Percentiles rank a stretch among this genome's conserved stretches.
phyloP scores from a whole-genome alignment of 2,888 invertebrate species.

The Lasiommata megera region DNA sequence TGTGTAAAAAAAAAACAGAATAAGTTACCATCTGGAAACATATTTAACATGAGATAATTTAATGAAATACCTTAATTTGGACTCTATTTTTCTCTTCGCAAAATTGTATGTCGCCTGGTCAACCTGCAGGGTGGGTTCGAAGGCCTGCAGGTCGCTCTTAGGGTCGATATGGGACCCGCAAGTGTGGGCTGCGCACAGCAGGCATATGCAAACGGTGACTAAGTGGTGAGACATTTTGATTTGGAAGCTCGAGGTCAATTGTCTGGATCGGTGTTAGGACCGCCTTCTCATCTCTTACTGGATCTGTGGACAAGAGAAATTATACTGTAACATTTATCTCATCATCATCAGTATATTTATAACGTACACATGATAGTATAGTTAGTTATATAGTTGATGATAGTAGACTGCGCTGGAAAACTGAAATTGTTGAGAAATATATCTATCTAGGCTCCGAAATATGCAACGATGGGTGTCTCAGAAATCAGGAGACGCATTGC shows the following conservation, averaged over 20 bases:
- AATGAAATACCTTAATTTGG: constrained; percentile 17
- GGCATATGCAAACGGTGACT: constrained; percentile 91
- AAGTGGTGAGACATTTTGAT: constrained; percentile 77
- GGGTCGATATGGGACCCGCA: constrained; percentile 86
- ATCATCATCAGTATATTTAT: too few relatives aligned
- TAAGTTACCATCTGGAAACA: too few relatives aligned
- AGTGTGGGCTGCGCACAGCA: constrained; percentile 89
- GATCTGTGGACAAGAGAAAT: constrained; percentile 32
- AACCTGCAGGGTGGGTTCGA: constrained; percentile 41
- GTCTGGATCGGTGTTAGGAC: constrained; percentile 16
- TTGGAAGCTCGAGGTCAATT: constrained; percentile 8
- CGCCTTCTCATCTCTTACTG: constrained; percentile 31
- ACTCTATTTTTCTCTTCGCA: constrained; percentile 47
- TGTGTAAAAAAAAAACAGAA: too few relatives aligned
- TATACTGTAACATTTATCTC: not conserved
- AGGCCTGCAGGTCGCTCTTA: constrained; percentile 43
- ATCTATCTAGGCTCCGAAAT: too few relatives aligned
- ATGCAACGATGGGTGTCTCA: too few relatives aligned
- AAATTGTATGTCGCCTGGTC: constrained; percentile 44
- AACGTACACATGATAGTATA: too few relatives aligned
- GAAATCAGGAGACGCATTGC: too few relatives aligned
- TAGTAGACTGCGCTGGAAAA: too few relatives aligned
- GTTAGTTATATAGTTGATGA: too few relatives aligned
- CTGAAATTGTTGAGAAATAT: too few relatives aligned
- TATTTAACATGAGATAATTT: too few relatives aligned